Percentiles rank a stretch among this genome's conserved stretches.
phyloP scores from a whole-genome alignment of 2,888 invertebrate species.

The Chrysomela aeneicollis region DNA sequence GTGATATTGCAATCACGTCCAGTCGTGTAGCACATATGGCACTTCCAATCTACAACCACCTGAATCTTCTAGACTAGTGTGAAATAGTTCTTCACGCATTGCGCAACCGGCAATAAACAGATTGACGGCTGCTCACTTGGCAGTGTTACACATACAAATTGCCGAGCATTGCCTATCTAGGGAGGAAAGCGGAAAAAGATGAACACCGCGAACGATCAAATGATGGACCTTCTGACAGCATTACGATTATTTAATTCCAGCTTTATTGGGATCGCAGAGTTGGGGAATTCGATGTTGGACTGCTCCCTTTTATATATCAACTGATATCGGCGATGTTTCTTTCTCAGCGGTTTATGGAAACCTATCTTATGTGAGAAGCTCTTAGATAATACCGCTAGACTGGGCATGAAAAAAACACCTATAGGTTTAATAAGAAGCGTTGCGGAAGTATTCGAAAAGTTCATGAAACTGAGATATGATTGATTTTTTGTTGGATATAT shows the following conservation, averaged over 20 bases:
- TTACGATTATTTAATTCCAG: slow-evolving; percentile 53
- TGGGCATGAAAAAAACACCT: too few species aligned
- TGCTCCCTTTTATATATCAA: slow-evolving; percentile 3
- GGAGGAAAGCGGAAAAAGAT: slow-evolving; percentile 45
- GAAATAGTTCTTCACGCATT: slow-evolving; percentile 57
- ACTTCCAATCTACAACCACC: slow-evolving; percentile 53
- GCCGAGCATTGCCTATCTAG: slow-evolving; percentile 54
- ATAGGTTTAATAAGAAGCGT: too few species aligned
- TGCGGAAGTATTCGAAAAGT: too few species aligned
- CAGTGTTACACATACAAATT: slow-evolving; percentile 59
- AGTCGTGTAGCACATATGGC: slow-evolving; percentile 44
- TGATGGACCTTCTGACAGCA: slow-evolving; percentile 50
- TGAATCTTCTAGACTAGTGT: slow-evolving; percentile 57
- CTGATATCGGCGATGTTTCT: background rate
- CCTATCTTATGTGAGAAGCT: background rate
- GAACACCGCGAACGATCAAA: slow-evolving; percentile 48
- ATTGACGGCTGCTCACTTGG: slow-evolving; percentile 52
- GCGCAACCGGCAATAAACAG: slow-evolving; percentile 54
- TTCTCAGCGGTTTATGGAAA: background rate
- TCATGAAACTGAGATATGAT: too few species aligned
- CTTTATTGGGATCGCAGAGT: slow-evolving; percentile 33
- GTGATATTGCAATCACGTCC: slow-evolving; percentile 46
- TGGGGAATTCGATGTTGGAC: background rate
- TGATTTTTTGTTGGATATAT: too few species aligned
- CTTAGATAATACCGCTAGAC: background rate